Evolutionary conservation across 2,113 vertebrate species (phyloP), one percentile per base, ranked within the genome.

Genomic region (Pandion haliaetus): DNA sequence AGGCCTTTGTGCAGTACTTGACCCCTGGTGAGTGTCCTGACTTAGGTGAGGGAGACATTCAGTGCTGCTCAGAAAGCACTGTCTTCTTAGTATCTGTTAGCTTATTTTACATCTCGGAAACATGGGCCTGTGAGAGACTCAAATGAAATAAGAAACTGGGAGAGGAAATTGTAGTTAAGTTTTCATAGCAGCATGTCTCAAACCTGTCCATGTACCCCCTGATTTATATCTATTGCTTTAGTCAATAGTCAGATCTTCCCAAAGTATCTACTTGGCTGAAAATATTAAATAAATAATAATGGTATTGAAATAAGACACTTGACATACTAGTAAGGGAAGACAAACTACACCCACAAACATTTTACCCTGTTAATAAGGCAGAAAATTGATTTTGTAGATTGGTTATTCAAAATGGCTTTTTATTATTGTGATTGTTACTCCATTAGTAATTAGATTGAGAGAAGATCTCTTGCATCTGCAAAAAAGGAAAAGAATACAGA

Each of bases 321-420:
- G 44, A 65, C 87, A 10, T 71, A 57, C 59, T 67, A 76, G 34
- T 44, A 76, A 36, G 57, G 74, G 65, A 87, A 54, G 70, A 92
- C 87, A 74, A 95, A 52, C 34, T 80, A 20, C 62, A 31, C 38
- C 82, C 34, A 21, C 74, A 61, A 90, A 65, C 31, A 24, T 71
- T 87, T 73, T 49, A 92, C 11, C 15, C 58, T 83, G 91, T 93
- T 94, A 90, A 94, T 94, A 90, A 95, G 49, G 14, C 78, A 94
- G 89, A 95, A 95, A 87, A 85, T 94, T 28, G 65, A 36, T 95
- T 94, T 67, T 82, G 52, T 67, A 57, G 77, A 72, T 67, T 49
- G 32, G 50, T 54, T 92, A 62, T 88, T 95, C 38, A 74, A 47
- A 92, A 81, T 87, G 73, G 36, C 66, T 85, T 95, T 96, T 97